Percentiles rank a stretch among this genome's conserved stretches.
These are phyloP conservation scores for Helogale parvula DNA, from an alignment of 2,113 vertebrate species.

Conservation along the genomic window DNA sequence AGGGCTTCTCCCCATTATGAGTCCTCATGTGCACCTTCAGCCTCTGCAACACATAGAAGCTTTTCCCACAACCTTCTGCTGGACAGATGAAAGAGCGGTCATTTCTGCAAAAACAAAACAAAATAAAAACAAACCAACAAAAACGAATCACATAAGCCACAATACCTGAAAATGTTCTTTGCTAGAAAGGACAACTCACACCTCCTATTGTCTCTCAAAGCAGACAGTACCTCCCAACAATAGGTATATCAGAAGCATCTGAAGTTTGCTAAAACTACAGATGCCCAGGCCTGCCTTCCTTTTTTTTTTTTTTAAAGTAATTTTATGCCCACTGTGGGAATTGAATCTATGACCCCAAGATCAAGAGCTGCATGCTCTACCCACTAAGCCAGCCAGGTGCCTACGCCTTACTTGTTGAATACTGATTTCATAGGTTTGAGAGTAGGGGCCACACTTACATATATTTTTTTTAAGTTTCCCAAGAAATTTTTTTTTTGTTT, in stretches of 20 bases:
- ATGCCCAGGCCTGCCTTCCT: neutral
- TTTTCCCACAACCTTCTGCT: conserved; percentile 98
- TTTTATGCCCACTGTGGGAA: neutral
- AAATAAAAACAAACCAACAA: conserved; percentile 56
- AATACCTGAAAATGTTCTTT: conserved; percentile 42
- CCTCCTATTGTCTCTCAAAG: neutral
- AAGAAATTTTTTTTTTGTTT: neutral
- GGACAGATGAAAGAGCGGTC: conserved; percentile 96
- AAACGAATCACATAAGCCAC: conserved; percentile 52
- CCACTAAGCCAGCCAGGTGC: neutral
- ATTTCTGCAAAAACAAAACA: conserved; percentile 88
- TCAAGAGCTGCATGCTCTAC: neutral
- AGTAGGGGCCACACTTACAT: neutral
- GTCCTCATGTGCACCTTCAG: conserved; percentile 99
- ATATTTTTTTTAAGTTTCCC: conserved; percentile 4
- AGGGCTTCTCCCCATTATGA: conserved; percentile 98
- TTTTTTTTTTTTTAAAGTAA: neutral
- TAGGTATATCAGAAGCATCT: neutral
- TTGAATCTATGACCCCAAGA: neutral
- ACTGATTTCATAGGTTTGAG: neutral
- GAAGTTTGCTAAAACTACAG: conserved; percentile 12
- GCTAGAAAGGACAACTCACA: neutral
- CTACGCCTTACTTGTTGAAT: neutral
- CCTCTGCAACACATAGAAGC: conserved; percentile 97
- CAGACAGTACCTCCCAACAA: neutral